These are phyloP conservation scores for Manduca sexta DNA, from an alignment of 1,140 invertebrate species.

Conservation along the genomic window DNA sequence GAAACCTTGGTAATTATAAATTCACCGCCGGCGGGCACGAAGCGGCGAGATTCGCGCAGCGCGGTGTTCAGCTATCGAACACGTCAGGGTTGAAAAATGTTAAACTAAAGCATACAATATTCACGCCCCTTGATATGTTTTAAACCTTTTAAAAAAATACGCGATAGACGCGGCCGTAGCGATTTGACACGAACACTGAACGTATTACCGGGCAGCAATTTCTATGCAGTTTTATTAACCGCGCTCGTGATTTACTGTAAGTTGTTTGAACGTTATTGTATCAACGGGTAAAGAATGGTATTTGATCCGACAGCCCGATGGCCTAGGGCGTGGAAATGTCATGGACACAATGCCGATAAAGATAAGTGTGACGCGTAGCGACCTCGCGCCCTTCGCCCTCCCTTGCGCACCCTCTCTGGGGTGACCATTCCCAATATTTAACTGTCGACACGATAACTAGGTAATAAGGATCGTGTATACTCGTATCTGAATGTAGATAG, in stretches of 20 bases:
- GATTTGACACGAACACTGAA: too few species aligned
- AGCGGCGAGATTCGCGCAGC: background rate
- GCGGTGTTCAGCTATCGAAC: background rate
- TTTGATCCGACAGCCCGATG: constrained; percentile 23
- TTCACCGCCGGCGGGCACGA: too few species aligned
- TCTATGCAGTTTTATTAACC: too few species aligned
- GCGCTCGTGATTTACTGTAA: background rate
- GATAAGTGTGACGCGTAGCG: constrained; percentile 24
- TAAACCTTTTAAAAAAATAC: too few species aligned
- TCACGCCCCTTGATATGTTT: too few species aligned
- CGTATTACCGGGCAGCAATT: too few species aligned
- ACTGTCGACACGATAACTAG: constrained; percentile 8
- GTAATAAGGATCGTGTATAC: too few species aligned
- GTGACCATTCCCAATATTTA: constrained; percentile 9
- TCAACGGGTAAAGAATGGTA: constrained; percentile 22
- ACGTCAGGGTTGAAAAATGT: background rate
- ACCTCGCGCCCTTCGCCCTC: constrained; percentile 5
- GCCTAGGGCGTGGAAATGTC: constrained; percentile 52
- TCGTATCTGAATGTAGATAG: too few species aligned
- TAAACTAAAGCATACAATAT: too few species aligned
- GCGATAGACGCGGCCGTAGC: too few species aligned
- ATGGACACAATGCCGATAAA: constrained; percentile 42
- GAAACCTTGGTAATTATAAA: too few species aligned
- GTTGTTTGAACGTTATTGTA: constrained; percentile 10
- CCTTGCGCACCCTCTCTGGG: background rate